Percentiles rank a stretch among this genome's conserved stretches.
phyloP scores from a whole-genome alignment of 1,140 invertebrate species.

The Thrips palmi region DNA sequence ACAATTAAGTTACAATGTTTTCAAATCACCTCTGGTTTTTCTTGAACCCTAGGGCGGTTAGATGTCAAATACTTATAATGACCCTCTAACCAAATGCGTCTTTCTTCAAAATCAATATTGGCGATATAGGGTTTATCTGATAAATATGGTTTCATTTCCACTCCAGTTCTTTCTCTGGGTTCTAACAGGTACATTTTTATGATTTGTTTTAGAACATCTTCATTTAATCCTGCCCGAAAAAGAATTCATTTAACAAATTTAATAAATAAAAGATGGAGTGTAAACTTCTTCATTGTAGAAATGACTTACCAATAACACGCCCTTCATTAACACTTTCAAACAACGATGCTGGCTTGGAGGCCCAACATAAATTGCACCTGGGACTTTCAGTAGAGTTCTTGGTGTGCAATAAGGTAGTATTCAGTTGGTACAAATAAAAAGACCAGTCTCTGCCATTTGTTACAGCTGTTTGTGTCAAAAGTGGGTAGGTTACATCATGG shows the following conservation, averaged over 20 bases:
- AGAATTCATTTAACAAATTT: neutral
- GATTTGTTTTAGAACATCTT: constrained; percentile 52
- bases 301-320: constrained; percentile 36
- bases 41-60: constrained; percentile 31
- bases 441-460: constrained; percentile 69
- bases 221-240: constrained; percentile 42
- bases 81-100: constrained; percentile 43
- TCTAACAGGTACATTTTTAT: constrained; percentile 55
- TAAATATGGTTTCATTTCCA: constrained; percentile 57
- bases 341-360: constrained; percentile 45
- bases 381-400: constrained; percentile 40
- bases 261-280: constrained; percentile 3
- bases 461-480: constrained; percentile 65
- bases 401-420: constrained; percentile 50
- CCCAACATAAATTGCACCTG: constrained; percentile 63
- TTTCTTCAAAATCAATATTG: constrained; percentile 46
- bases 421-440: constrained; percentile 76
- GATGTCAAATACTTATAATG: constrained; percentile 45
- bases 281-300: neutral
- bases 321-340: constrained; percentile 55
- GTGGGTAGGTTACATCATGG: constrained; percentile 73
- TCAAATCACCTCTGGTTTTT: constrained; percentile 6
- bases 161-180: constrained; percentile 35
- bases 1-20: neutral
- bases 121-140: constrained; percentile 35